Base-by-base conservation (phyloP, 2,888 invertebrate genomes). In the Cryptus armator region DNA sequence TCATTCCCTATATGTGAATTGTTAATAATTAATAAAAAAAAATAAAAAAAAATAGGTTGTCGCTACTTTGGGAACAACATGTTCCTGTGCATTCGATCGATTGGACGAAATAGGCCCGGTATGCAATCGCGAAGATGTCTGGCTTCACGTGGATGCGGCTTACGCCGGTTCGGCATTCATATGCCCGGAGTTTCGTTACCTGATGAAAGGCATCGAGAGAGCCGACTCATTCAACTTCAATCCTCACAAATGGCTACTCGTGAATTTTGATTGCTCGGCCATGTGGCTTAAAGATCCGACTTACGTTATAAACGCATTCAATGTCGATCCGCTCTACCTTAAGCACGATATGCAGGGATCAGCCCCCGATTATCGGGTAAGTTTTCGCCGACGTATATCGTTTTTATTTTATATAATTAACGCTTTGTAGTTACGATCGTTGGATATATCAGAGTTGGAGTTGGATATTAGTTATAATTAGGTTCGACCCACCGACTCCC, bases 191-290 rank as follows among this genome's bases (percentile, higher is more conserved):
- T 99, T 97, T 94, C 97, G 99, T 59, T 96, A 98, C 91, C 94
- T 98, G 32, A 97, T 99, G 97, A 96, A 97, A 88, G 98, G 98
- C 32, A 94, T 98, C 6, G 97, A 99, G 94, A 96, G 96, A 83
- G 99, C 98, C 0, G 98, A 99, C 91, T 99, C 99, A 0, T 99
- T 99, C 94, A 99, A 99, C 94, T 99, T 99, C 92, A 99, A 99
- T 93, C 99, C 99, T 0, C 99, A 99, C 94, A 99, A 99, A 94
- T 99, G 99, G 99, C 95, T 99, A 96, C 94, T 99, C 88, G 98
- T 99, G n/a, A 99, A 99, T 94, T 99, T 99, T 90, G 99, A 99
- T 94, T 99, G 99, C 93, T 99, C 99, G 12, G 97, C 99, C 0
- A 97, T 99, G 97, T 99, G 99, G 99, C 95, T 98, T 3, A 98